phyloP scores from a whole-genome alignment of 2,888 invertebrate species.

The Dermolepida albohirtum region DNA sequence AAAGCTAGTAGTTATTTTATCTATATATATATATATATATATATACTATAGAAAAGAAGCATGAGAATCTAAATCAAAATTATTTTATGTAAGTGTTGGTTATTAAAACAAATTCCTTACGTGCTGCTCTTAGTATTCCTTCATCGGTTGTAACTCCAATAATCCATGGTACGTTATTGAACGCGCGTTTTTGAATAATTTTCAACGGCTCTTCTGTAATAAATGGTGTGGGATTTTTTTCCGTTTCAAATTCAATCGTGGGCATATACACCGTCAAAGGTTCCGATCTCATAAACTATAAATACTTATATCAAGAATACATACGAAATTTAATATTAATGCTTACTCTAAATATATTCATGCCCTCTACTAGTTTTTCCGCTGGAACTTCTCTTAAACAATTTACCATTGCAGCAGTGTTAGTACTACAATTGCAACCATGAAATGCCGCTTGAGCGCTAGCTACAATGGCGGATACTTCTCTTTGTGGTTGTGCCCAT shows the following conservation, averaged over 20 bases:
- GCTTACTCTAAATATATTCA: slow-evolving; percentile 65
- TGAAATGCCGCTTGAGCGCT: slow-evolving; percentile 61
- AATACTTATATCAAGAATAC: slow-evolving; percentile 34
- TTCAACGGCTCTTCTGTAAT: slow-evolving; percentile 63
- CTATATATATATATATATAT: too few relatives aligned
- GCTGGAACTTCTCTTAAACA: slow-evolving; percentile 64
- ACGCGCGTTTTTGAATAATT: slow-evolving; percentile 61
- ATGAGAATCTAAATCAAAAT: too few relatives aligned
- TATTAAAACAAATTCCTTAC: slow-evolving; percentile 52
- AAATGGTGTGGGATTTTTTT: slow-evolving; percentile 63
- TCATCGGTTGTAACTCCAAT: slow-evolving; percentile 66
- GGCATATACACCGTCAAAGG: slow-evolving; percentile 66
- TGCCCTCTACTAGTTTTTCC: slow-evolving; percentile 60
- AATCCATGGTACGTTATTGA: slow-evolving; percentile 66
- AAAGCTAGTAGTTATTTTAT: too few relatives aligned
- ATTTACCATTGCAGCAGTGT: slow-evolving; percentile 59
- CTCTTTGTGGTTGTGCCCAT: slow-evolving; percentile 59
- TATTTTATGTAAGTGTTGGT: too few relatives aligned
- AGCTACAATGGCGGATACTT: slow-evolving; percentile 55
- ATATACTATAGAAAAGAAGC: too few relatives aligned
- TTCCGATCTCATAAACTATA: slow-evolving; percentile 66
- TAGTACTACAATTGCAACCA: slow-evolving; percentile 60
- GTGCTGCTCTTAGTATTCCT: slow-evolving; percentile 66
- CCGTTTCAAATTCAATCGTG: slow-evolving; percentile 62
- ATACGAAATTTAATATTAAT: background rate